A percentile compares a stretch with the other conserved stretches of the same genome.
Conservation (phyloP, 1,140 invertebrate species). For the Listronotus bonariensis region DNA sequence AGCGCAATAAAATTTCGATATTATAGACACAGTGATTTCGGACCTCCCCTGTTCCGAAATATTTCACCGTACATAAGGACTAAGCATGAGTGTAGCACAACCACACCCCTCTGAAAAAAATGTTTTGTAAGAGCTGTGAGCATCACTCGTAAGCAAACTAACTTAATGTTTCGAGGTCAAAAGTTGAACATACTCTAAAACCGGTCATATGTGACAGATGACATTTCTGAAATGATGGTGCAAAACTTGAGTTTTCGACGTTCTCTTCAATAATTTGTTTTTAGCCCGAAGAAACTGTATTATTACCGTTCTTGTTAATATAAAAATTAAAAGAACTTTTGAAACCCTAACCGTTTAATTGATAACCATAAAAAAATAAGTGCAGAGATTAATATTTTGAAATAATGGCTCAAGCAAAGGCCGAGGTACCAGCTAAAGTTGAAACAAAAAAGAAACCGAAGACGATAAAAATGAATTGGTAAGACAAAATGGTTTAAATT, state of each 20-base stretch:
- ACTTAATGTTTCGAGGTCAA: background rate
- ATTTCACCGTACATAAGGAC: no score
- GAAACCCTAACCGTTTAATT: background rate
- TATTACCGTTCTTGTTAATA: background rate
- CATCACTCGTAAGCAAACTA: no score
- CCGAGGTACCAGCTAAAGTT: slow-evolving; percentile 20
- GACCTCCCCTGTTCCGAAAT: no score
- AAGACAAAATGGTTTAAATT: slow-evolving; percentile 2
- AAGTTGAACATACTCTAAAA: background rate
- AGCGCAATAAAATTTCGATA: no score
- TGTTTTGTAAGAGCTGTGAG: no score
- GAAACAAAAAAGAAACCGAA: slow-evolving; percentile 32
- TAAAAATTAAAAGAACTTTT: background rate
- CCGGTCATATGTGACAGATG: background rate
- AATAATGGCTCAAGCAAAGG: slow-evolving; percentile 28
- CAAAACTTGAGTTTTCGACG: slow-evolving; percentile 2
- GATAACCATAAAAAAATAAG: no score
- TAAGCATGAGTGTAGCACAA: no score
- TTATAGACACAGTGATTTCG: no score
- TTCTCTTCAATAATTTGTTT: background rate
- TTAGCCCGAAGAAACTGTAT: background rate
- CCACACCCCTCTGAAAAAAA: no score
- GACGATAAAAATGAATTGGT: slow-evolving; percentile 36
- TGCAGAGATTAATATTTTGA: background rate
- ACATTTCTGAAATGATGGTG: slow-evolving; percentile 14